phyloP scores from a whole-genome alignment of 2,888 invertebrate genomes.

The Nomada fabriciana region DNA sequence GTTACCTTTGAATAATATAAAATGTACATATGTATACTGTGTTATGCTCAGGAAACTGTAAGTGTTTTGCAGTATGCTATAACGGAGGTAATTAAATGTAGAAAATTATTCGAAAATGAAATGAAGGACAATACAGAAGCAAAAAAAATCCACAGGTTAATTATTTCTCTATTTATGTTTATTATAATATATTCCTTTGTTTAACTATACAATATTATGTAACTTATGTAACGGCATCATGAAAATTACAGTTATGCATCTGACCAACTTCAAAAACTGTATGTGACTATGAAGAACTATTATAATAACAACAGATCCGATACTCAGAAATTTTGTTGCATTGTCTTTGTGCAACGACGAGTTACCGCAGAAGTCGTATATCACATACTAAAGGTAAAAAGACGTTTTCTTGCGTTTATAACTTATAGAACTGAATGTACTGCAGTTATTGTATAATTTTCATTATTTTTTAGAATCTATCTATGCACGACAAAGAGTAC shows the following conservation, averaged over 20 bases:
- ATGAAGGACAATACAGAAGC: slow-evolving; percentile 84
- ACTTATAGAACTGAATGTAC: neutral
- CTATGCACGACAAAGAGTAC: slow-evolving; percentile 84
- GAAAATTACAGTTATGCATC: slow-evolving; percentile 85
- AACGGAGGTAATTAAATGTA: slow-evolving; percentile 84
- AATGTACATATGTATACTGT: slow-evolving; percentile 15
- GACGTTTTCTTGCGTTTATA: slow-evolving; percentile 6
- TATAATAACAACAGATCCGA: slow-evolving; percentile 73
- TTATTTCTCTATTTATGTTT: slow-evolving; percentile 26
- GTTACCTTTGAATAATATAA: slow-evolving; percentile 3
- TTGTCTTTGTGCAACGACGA: slow-evolving; percentile 90
- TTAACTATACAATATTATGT: neutral
- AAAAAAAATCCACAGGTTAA: slow-evolving; percentile 85
- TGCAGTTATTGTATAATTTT: neutral
- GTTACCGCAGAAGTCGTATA: slow-evolving; percentile 91
- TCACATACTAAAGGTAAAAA: slow-evolving; percentile 87
- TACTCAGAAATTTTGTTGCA: slow-evolving; percentile 86
- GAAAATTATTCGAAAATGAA: slow-evolving; percentile 85
- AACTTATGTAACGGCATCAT: neutral
- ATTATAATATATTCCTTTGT: neutral
- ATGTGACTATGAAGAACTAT: slow-evolving; percentile 87
- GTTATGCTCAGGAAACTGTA: slow-evolving; percentile 68
- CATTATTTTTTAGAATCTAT: slow-evolving; percentile 73
- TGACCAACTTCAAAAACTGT: slow-evolving; percentile 87
- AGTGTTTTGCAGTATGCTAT: slow-evolving; percentile 78